phyloP scores from a whole-genome alignment of 1,140 invertebrate genomes.

The Bombus soroeensis region DNA sequence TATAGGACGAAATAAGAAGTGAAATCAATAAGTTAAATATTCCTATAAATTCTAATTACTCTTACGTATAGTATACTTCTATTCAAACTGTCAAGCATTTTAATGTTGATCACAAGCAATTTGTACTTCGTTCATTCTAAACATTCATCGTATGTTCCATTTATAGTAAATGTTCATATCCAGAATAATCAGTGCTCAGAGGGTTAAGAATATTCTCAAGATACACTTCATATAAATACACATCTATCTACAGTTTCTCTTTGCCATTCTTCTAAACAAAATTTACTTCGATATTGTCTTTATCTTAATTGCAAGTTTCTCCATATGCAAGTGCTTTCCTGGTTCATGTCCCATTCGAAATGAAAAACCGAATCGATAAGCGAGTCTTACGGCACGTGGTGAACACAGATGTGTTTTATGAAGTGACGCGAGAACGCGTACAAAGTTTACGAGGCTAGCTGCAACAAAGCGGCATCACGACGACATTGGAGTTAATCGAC shows the following conservation, averaged over 20 bases:
- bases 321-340: neutral
- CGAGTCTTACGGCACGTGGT: neutral
- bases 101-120: neutral
- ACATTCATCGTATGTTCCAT: too few species aligned
- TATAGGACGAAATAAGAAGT: neutral
- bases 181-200: too few species aligned
- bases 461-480: conserved; percentile 21
- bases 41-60: neutral
- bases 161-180: neutral
- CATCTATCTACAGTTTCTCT: too few species aligned
- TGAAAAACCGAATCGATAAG: neutral
- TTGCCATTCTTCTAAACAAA: too few species aligned
- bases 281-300: too few species aligned
- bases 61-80: neutral
- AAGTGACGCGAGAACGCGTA: conserved; percentile 3
- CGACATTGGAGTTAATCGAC: conserved; percentile 77
- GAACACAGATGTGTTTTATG: neutral
- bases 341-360: neutral
- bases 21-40: neutral
- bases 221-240: too few species aligned
- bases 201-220: too few species aligned
- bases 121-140: neutral
- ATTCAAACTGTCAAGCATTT: neutral
- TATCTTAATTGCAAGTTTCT: neutral
- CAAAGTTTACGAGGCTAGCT: conserved; percentile 53